Percentiles rank a stretch among this genome's conserved stretches.
Conservation (phyloP, 2,113 vertebrate genomes). For the Myodes glareolus region DNA sequence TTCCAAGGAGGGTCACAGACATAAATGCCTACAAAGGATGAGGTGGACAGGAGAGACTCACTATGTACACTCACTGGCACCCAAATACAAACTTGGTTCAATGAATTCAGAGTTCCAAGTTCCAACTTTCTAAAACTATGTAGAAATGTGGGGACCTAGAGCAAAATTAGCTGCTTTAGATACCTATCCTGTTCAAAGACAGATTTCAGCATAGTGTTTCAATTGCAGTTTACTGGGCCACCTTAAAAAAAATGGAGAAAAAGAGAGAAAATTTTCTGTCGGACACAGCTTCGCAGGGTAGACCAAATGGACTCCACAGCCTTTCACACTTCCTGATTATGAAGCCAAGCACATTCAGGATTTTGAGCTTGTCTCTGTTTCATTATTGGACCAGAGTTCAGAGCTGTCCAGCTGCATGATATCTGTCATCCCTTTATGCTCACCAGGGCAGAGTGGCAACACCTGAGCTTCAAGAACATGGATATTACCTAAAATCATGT, state of each 20-base stretch:
- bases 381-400: not conserved
- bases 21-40: not conserved
- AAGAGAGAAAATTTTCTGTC: not conserved
- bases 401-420: not conserved
- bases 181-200: not conserved
- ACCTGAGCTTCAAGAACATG: not conserved
- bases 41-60: not conserved
- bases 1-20: not conserved
- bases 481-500: not conserved
- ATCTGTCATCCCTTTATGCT: not conserved
- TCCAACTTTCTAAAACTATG: not conserved
- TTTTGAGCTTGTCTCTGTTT: not conserved
- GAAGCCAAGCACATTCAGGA: not conserved
- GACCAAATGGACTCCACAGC: not conserved
- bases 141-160: not conserved
- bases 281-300: not conserved
- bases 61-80: not conserved
- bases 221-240: not conserved
- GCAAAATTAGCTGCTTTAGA: not conserved
- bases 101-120: not conserved
- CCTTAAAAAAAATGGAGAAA: not conserved
- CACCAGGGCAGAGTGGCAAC: not conserved
- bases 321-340: not conserved
- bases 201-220: not conserved
- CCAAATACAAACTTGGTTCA: not conserved